Evolutionary conservation across 2,888 invertebrate genomes (phyloP).

Genomic region (Aleiodes alternator): DNA sequence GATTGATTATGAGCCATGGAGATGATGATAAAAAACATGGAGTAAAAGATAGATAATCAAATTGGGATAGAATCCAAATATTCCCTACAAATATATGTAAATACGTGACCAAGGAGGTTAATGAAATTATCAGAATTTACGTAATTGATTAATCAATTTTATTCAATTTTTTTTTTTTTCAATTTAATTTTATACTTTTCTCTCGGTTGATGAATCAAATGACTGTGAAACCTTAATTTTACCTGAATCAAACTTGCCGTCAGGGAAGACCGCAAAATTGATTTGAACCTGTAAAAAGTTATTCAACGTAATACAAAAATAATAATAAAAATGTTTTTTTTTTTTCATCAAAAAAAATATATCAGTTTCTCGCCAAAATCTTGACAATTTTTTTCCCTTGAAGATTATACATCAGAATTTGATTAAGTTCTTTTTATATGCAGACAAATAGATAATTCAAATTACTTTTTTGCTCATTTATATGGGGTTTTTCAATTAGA

Average conservation of each 20-base stretch:
- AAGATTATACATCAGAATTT: neutral
- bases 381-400: neutral
- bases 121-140: neutral
- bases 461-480: neutral
- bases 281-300: slow-evolving; percentile 74
- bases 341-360: neutral
- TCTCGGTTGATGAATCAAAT: slow-evolving; percentile 66
- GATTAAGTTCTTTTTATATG: neutral
- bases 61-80: too few species aligned
- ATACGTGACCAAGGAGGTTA: too few species aligned
- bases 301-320: slow-evolving; percentile 9
- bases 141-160: slow-evolving; percentile 1
- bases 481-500: too few species aligned
- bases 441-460: neutral
- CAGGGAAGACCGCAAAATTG: slow-evolving; percentile 73
- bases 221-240: slow-evolving; percentile 67
- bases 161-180: slow-evolving; percentile 13
- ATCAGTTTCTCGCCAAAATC: neutral
- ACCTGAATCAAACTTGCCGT: slow-evolving; percentile 74
- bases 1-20: too few species aligned
- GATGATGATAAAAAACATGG: too few species aligned
- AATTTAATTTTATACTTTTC: slow-evolving; percentile 59
- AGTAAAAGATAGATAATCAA: too few species aligned
- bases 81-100: too few species aligned
- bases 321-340: neutral